Evolutionary conservation across 2,797 vertebrate species (phyloP).

Genomic region (Siniperca undulata): DNA sequence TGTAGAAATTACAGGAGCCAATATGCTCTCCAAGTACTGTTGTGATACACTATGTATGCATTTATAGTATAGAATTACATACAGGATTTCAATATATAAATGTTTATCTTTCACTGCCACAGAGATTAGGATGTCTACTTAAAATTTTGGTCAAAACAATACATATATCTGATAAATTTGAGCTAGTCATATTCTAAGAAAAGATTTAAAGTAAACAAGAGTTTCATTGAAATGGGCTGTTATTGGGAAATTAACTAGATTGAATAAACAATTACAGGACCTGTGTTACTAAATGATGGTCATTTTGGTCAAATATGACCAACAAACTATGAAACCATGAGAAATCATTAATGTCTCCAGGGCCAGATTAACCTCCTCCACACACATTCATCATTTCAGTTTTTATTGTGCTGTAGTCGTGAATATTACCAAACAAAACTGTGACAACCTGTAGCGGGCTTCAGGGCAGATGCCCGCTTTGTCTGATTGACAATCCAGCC

Average conservation of each 20-base stretch:
- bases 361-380: too few relatives aligned
- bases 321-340: not conserved
- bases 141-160: not conserved
- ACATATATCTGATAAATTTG: not conserved
- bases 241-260: not conserved
- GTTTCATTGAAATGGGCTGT: constrained; percentile 7
- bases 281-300: not conserved
- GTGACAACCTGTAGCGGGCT: too few relatives aligned
- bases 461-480: too few relatives aligned
- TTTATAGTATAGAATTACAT: not conserved
- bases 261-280: not conserved
- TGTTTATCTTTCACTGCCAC: not conserved
- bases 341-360: not conserved
- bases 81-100: not conserved
- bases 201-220: not conserved
- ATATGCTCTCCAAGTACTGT: not conserved
- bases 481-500: too few relatives aligned
- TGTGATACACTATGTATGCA: not conserved
- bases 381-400: not conserved
- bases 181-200: not conserved
- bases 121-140: not conserved
- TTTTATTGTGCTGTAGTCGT: not conserved
- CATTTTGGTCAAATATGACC: not conserved
- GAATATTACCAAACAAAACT: constrained; percentile 9
- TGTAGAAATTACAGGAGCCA: constrained; percentile 1